phyloP scores from a whole-genome alignment of 2,113 vertebrate genomes.

The Sterrhoptilus dennistouni region DNA sequence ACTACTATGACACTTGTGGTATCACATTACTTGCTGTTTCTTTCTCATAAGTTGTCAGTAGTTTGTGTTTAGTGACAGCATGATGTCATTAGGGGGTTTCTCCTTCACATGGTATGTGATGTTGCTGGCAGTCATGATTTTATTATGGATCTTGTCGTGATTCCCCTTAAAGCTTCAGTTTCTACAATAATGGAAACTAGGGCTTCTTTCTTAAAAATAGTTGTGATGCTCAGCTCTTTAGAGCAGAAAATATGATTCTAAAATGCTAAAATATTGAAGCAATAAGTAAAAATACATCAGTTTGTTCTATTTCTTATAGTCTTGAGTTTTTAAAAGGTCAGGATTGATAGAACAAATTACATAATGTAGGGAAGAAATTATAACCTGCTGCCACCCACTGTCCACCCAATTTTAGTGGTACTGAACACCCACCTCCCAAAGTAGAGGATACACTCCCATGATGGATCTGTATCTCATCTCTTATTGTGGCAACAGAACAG shows the following conservation, averaged over 20 bases:
- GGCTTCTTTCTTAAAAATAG: slow-evolving; percentile 1
- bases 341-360: not conserved
- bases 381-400: slow-evolving; percentile 40
- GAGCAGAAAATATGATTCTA: not conserved
- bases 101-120: not conserved
- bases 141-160: not conserved
- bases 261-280: not conserved
- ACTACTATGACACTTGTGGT: not conserved
- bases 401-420: not conserved
- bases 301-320: not conserved
- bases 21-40: not conserved
- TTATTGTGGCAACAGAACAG: not conserved
- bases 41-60: not conserved
- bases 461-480: not conserved
- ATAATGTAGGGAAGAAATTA: not conserved
- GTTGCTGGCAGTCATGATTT: not conserved
- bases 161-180: slow-evolving; percentile 14
- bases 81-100: not conserved
- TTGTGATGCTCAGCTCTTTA: not conserved
- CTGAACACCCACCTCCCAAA: not conserved
- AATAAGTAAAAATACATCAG: not conserved
- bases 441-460: not conserved
- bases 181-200: not conserved
- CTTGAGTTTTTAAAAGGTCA: not conserved
- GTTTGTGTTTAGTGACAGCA: not conserved